Percentiles rank a stretch among this genome's conserved stretches.
These are phyloP conservation scores for Dendrocopos noguchii DNA, from an alignment of 2,113 vertebrate genomes.

Conservation along the genomic window DNA sequence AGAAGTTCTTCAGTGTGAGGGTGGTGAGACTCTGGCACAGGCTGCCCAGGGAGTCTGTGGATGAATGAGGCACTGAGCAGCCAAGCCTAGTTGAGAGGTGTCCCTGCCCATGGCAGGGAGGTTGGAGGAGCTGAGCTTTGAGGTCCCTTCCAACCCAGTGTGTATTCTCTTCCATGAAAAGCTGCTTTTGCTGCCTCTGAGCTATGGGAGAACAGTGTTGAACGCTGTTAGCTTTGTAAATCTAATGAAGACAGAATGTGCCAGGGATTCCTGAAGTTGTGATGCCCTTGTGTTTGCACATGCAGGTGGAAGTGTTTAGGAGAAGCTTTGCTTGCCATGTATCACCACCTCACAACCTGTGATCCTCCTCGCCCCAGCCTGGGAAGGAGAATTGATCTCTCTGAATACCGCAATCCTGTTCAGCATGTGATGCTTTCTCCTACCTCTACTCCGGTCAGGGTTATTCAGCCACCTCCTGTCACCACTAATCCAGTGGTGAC, in stretches of 20 bases:
- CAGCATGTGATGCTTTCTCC: slow-evolving; percentile 75
- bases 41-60: too few species aligned
- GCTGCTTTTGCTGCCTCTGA: neutral
- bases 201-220: neutral
- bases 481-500: slow-evolving; percentile 73
- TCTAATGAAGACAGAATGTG: neutral
- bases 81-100: too few species aligned
- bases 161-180: neutral
- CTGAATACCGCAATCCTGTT: slow-evolving; percentile 86
- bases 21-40: too few species aligned
- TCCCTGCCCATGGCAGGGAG: too few species aligned
- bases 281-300: neutral
- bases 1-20: too few species aligned
- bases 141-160: too few species aligned
- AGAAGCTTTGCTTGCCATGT: slow-evolving; percentile 91
- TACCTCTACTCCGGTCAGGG: slow-evolving; percentile 77
- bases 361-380: slow-evolving; percentile 89
- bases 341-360: slow-evolving; percentile 90
- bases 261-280: neutral
- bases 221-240: neutral
- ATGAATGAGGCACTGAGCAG: too few species aligned
- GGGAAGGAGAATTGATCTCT: slow-evolving; percentile 90
- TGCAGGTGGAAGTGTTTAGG: slow-evolving; percentile 93
- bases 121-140: too few species aligned
- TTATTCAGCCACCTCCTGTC: slow-evolving; percentile 79